These are phyloP conservation scores for Hippoglossus stenolepis DNA, from an alignment of 2,113 vertebrate genomes.

Conservation along the genomic window DNA sequence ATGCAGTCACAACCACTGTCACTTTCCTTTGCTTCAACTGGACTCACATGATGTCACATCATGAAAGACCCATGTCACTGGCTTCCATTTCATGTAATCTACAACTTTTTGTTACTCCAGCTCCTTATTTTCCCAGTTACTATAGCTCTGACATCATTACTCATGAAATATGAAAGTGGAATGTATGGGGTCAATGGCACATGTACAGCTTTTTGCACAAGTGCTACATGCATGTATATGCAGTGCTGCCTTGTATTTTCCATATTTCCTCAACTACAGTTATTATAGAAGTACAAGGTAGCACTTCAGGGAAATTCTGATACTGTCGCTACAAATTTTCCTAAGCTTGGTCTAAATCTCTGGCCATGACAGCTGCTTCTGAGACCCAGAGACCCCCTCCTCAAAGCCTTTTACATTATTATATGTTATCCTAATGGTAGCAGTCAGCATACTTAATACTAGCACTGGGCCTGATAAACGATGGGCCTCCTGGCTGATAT, in stretches of 20 bases:
- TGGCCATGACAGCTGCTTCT: slow-evolving; percentile 24
- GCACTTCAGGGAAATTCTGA: not conserved
- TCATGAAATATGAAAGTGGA: not conserved
- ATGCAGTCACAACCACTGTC: slow-evolving; percentile 45
- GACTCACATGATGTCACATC: slow-evolving; percentile 32
- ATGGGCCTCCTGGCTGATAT: slow-evolving; percentile 67
- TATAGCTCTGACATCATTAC: not conserved
- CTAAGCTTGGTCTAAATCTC: slow-evolving; percentile 26
- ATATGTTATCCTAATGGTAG: slow-evolving; percentile 78
- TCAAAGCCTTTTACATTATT: slow-evolving; percentile 68
- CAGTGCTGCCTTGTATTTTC: not conserved
- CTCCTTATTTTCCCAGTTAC: not conserved
- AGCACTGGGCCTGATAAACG: slow-evolving; percentile 66
- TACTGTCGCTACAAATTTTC: slow-evolving; percentile 1
- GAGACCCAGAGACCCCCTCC: slow-evolving; percentile 17
- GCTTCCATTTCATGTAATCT: slow-evolving; percentile 17
- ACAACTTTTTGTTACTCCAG: not conserved
- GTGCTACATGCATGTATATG: not conserved
- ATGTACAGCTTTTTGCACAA: not conserved
- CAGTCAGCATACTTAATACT: slow-evolving; percentile 70
- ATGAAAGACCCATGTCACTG: slow-evolving; percentile 4
- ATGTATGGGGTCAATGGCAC: not conserved
- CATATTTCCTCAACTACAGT: not conserved
- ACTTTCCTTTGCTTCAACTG: slow-evolving; percentile 33
- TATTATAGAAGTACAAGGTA: not conserved